Conservation (phyloP, 2,888 invertebrate genomes). For the Cabera pusaria region DNA sequence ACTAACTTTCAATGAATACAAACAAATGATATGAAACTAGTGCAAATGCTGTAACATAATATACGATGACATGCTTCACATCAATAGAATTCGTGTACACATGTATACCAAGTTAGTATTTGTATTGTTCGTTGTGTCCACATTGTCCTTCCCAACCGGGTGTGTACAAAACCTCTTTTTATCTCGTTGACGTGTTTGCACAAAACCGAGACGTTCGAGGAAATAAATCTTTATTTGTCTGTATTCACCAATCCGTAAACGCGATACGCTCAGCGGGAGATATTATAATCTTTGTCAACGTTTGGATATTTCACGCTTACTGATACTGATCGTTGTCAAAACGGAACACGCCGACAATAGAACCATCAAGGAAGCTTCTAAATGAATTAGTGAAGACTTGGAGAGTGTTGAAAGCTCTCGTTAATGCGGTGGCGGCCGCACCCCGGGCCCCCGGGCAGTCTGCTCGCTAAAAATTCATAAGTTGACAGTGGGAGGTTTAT, state of each 20-base stretch:
- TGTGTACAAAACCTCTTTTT: conserved; percentile 60
- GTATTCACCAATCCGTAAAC: conserved; percentile 61
- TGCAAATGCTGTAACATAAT: too few species aligned
- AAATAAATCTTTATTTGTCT: conserved; percentile 70
- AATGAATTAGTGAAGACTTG: conserved; percentile 27
- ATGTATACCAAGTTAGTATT: conserved; percentile 38
- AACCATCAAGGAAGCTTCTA: conserved; percentile 31
- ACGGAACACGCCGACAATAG: conserved; percentile 35
- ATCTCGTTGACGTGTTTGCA: conserved; percentile 59
- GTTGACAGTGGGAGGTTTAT: conserved; percentile 53
- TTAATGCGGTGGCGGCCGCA: conserved; percentile 51
- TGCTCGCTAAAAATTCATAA: conserved; percentile 50
- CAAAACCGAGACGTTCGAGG: conserved; percentile 57
- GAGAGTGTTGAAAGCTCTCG: conserved; percentile 55
- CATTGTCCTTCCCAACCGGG: conserved; percentile 50
- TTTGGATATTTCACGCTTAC: conserved; percentile 48
- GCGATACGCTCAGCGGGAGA: conserved; percentile 47
- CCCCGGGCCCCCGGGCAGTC: conserved; percentile 47
- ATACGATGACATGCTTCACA: too few species aligned
- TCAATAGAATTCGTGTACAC: conserved; percentile 52
- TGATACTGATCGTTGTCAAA: conserved; percentile 42
- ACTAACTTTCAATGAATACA: too few species aligned
- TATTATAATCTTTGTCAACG: too few species aligned
- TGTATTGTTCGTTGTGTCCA: conserved; percentile 45
- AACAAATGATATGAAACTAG: too few species aligned